phyloP scores from a whole-genome alignment of 2,797 vertebrate species.

The Hemibagrus guttatus region DNA sequence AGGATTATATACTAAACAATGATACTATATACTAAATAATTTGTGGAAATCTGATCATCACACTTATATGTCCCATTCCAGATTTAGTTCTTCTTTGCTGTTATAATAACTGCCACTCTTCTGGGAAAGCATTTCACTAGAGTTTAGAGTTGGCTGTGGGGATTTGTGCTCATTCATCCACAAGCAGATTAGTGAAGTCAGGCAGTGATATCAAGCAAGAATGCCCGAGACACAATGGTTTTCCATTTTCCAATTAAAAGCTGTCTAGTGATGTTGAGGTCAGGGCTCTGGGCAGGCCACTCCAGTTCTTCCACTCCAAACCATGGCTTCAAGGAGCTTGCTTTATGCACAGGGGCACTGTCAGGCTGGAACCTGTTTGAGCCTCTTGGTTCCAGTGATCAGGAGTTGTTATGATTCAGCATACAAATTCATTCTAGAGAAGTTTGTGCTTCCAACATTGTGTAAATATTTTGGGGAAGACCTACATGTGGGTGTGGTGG shows the following conservation, averaged over 20 bases:
- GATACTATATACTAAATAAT: neutral
- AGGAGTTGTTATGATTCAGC: neutral
- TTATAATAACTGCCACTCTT: neutral
- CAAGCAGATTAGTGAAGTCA: neutral
- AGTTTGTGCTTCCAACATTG: neutral
- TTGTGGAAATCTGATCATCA: neutral
- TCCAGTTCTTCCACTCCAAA: neutral
- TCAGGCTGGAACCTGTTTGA: neutral
- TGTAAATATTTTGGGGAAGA: neutral
- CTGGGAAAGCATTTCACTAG: neutral
- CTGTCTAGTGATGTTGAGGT: neutral
- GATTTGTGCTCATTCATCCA: neutral
- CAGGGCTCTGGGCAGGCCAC: neutral
- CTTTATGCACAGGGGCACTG: neutral
- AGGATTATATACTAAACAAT: neutral
- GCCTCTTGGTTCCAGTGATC: neutral
- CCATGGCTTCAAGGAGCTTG: neutral
- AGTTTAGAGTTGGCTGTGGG: neutral
- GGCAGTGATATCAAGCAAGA: neutral
- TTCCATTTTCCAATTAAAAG: neutral
- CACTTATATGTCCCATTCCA: neutral
- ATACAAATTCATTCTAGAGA: neutral
- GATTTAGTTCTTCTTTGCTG: neutral
- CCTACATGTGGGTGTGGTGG: neutral
- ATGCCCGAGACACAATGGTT: neutral